These are phyloP conservation scores for Cnemophilus loriae DNA, from an alignment of 2,113 vertebrate species.

Conservation along the genomic window DNA sequence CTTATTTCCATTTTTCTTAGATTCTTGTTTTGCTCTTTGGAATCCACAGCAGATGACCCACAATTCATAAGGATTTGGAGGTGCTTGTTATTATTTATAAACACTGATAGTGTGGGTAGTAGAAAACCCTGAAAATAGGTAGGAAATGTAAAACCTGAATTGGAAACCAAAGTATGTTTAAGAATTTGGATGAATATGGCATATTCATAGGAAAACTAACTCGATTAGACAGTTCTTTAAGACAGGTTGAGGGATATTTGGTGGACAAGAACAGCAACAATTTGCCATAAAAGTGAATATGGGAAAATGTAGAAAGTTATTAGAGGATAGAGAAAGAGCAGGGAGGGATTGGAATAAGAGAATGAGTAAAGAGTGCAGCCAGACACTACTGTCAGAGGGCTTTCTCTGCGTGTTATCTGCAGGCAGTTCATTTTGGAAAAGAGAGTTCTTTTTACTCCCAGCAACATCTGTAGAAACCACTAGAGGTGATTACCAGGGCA, in stretches of 20 bases:
- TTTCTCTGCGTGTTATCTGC: background rate
- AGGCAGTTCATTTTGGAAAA: background rate
- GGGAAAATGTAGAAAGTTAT: background rate
- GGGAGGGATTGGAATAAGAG: background rate
- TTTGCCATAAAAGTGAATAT: background rate
- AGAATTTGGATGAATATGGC: background rate
- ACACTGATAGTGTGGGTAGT: too few relatives aligned
- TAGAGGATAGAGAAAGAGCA: background rate
- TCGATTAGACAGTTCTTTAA: background rate
- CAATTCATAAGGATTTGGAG: background rate
- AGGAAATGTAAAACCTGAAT: background rate
- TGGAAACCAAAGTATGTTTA: background rate
- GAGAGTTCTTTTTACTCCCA: background rate
- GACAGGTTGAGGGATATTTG: background rate
- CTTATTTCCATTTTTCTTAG: background rate
- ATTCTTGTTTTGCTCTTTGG: background rate
- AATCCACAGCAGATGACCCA: background rate
- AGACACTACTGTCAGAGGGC: background rate
- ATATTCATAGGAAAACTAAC: background rate
- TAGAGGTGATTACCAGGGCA: background rate
- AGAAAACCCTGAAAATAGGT: background rate
- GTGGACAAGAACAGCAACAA: background rate
- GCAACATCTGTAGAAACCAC: background rate
- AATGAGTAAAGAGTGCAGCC: background rate
- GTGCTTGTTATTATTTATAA: background rate